These are phyloP conservation scores for Darevskia nairensis DNA, from an alignment of 2,797 vertebrate genomes.

Conservation along the genomic window DNA sequence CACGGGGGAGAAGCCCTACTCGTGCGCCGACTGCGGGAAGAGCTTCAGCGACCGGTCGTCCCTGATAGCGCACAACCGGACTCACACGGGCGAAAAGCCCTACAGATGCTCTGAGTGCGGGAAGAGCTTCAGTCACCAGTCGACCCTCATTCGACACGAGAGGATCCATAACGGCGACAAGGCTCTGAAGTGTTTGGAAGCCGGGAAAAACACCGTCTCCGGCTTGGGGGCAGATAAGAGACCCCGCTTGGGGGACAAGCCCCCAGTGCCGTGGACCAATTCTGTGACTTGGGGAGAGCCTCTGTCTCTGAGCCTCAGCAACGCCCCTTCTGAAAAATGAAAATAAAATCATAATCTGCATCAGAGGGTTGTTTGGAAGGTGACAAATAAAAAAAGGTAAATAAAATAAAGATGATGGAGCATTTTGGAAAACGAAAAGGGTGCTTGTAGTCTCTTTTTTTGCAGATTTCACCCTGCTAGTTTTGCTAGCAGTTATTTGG, in stretches of 20 bases:
- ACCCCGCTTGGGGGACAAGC: background rate
- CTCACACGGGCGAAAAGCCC: constrained; percentile 20
- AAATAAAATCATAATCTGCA: background rate
- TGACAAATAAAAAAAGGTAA: background rate
- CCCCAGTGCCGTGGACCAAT: background rate
- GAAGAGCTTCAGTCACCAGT: constrained; percentile 17
- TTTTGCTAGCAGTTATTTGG: no score
- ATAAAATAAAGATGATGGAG: background rate
- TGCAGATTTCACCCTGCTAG: no score
- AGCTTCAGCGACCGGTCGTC: constrained; percentile 28
- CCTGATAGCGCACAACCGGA: constrained; percentile 1
- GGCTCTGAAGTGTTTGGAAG: background rate
- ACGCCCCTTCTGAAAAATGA: background rate
- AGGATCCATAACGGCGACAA: constrained; percentile 15
- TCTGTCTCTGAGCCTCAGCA: background rate
- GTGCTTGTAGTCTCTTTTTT: no score
- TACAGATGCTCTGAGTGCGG: background rate
- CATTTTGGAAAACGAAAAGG: background rate
- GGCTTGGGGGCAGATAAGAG: background rate
- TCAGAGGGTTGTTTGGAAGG: background rate
- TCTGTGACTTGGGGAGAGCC: background rate
- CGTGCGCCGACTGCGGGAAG: constrained; percentile 19
- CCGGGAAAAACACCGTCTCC: background rate
- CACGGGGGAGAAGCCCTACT: constrained; percentile 5
- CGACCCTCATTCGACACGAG: constrained; percentile 17